Evolutionary conservation across 2,797 vertebrate species (phyloP), one percentile per base, ranked within the genome.

Genomic region (Euphonia xanthogaster): DNA sequence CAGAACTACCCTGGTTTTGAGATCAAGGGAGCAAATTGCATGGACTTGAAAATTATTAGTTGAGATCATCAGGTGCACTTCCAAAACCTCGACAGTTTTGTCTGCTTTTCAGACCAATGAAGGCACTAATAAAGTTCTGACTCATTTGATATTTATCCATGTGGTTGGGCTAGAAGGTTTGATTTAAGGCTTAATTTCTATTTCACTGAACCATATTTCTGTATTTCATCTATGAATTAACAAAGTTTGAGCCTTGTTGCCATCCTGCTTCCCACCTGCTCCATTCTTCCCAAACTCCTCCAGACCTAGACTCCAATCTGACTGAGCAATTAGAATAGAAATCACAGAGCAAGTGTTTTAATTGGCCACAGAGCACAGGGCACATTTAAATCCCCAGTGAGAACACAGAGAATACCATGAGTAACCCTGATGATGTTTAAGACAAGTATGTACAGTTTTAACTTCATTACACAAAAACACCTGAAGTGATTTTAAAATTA

Each of bases 401-500:
- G 80, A 94, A 92, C 55, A 53, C 7, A 40, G 51, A 66, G 44
- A 90, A 74, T 27, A 40, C 66, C 66, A 94, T 75, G 82, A 78
- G 40, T 65, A 90, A 79, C 40, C 22, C n/a, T 79, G 70, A 95
- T 78, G 57, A 57, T 80, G 78, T 84, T 90, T 25, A 78, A 71
- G 68, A 74, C 9, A 24, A 71, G 30, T 60, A 37, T 3, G 3
- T 65, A 39, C 42, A 65, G 9, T 60, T 89, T 72, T 72, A 68
- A 48, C 86, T 75, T 78, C 31, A 75, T 51, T 31, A 22, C 40
- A 44, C 67, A 94, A 90, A 84, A 90, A n/a, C 72, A 88, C 13
- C 45, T 78, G 19, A 83, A 78, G n/a, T 93, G 12, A 78, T 91
- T 92, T 92, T 68, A 71, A 91, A 92, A 72, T 70, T 4, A 95